phyloP scores from a whole-genome alignment of 2,797 vertebrate species.

The Danio jaintianensis region DNA sequence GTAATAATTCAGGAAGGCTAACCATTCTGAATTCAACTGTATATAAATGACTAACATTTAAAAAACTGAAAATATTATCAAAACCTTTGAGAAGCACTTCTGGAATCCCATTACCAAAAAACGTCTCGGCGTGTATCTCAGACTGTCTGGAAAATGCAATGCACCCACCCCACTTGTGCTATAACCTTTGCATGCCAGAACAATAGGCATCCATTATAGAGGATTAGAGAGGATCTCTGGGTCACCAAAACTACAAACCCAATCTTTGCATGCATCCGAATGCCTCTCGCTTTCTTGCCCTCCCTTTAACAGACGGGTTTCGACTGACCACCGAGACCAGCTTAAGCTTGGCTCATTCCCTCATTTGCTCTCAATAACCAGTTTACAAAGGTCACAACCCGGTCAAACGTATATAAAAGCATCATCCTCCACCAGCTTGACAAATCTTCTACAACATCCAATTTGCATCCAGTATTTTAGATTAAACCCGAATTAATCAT shows the following conservation, averaged over 20 bases:
- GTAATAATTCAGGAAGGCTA: too few species aligned
- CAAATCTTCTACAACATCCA: neutral
- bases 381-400: constrained; percentile 33
- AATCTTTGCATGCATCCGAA: constrained; percentile 19
- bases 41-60: too few species aligned
- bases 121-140: neutral
- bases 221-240: constrained; percentile 55
- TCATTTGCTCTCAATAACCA: constrained; percentile 13
- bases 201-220: constrained; percentile 49
- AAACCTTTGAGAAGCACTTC: neutral
- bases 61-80: neutral
- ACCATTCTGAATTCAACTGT: too few species aligned
- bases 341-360: constrained; percentile 35
- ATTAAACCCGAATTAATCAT: neutral
- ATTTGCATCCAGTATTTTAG: neutral
- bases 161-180: constrained; percentile 48
- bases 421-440: constrained; percentile 8
- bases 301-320: neutral
- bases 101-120: neutral
- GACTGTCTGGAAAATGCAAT: constrained; percentile 48
- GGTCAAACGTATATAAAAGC: constrained; percentile 6
- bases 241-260: constrained; percentile 32
- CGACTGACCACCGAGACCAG: neutral
- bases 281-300: neutral
- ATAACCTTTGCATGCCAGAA: constrained; percentile 43